These are phyloP conservation scores for Seira ritae DNA, from an alignment of 2,888 invertebrate species.

Conservation along the genomic window DNA sequence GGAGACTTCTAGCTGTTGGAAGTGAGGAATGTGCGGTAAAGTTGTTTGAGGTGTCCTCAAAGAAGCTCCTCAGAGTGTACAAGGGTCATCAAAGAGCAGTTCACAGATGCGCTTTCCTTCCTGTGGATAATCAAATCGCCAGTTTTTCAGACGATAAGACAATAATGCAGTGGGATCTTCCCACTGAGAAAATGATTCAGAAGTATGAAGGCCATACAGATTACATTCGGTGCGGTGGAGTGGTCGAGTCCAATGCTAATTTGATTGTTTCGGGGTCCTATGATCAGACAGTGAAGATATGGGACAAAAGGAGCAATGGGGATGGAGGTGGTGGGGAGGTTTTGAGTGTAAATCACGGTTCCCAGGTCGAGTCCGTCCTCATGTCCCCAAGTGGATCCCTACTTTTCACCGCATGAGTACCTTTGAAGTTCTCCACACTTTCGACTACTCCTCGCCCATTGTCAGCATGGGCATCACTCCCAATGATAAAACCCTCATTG, in stretches of 20 bases:
- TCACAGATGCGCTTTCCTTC: conserved; percentile 88
- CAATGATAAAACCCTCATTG: conserved; percentile 89
- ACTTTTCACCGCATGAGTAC: conserved; percentile 89
- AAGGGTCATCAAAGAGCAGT: conserved; percentile 88
- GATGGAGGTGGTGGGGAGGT: conserved; percentile 79
- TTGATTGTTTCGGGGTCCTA: conserved; percentile 91
- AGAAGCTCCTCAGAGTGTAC: conserved; percentile 88
- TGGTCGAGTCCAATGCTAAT: conserved; percentile 78
- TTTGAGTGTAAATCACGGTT: conserved; percentile 88
- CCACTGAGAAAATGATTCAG: conserved; percentile 84
- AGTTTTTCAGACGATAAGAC: conserved; percentile 95
- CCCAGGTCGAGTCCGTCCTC: conserved; percentile 91
- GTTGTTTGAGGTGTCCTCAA: conserved; percentile 91
- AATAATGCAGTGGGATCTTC: conserved; percentile 92
- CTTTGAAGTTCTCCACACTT: conserved; percentile 90
- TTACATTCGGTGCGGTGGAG: conserved; percentile 81
- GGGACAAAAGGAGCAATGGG: conserved; percentile 88
- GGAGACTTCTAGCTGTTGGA: conserved; percentile 89
- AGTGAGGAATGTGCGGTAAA: conserved; percentile 92
- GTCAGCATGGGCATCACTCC: conserved; percentile 83
- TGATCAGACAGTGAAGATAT: conserved; percentile 91
- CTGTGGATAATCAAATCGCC: conserved; percentile 85
- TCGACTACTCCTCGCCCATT: conserved; percentile 93
- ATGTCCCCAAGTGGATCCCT: conserved; percentile 93
- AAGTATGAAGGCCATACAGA: conserved; percentile 80